Evolutionary conservation across 2,888 invertebrate species (phyloP).

Genomic region (Pandemis cinnamomeana): DNA sequence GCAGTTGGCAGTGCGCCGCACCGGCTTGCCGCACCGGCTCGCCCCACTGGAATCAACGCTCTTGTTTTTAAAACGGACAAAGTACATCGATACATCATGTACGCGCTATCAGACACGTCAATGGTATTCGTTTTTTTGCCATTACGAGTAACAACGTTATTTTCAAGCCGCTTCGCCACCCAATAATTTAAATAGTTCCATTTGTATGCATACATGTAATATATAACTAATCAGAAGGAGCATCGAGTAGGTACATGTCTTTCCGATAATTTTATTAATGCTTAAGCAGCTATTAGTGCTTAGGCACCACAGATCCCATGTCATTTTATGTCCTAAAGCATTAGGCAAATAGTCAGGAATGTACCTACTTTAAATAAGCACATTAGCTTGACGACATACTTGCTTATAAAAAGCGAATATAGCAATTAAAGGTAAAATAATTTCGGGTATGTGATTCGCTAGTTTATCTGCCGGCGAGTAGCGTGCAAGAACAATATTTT

Average conservation of each 20-base stretch:
- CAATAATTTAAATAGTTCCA: too few relatives aligned
- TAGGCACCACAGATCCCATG: background rate
- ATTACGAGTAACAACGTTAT: too few relatives aligned
- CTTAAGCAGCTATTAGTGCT: too few relatives aligned
- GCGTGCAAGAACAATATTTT: slow-evolving; percentile 29
- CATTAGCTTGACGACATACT: background rate
- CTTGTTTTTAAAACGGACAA: background rate
- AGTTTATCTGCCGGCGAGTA: slow-evolving; percentile 6
- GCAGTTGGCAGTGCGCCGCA: slow-evolving; percentile 11
- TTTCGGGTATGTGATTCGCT: background rate
- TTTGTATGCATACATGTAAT: too few relatives aligned
- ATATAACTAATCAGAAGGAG: too few relatives aligned
- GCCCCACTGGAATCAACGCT: background rate
- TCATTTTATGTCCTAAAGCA: too few relatives aligned
- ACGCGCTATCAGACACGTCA: background rate
- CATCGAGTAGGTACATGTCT: too few relatives aligned
- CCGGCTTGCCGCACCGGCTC: background rate
- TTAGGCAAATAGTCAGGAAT: too few relatives aligned
- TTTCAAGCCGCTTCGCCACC: too few relatives aligned
- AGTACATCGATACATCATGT: background rate
- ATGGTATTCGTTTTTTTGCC: background rate
- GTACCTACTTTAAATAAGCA: background rate
- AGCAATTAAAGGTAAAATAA: background rate
- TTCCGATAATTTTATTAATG: too few relatives aligned
- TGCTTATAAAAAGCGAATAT: background rate